Evolutionary conservation across 1,140 invertebrate species (phyloP).

Genomic region (Nebria ingens): DNA sequence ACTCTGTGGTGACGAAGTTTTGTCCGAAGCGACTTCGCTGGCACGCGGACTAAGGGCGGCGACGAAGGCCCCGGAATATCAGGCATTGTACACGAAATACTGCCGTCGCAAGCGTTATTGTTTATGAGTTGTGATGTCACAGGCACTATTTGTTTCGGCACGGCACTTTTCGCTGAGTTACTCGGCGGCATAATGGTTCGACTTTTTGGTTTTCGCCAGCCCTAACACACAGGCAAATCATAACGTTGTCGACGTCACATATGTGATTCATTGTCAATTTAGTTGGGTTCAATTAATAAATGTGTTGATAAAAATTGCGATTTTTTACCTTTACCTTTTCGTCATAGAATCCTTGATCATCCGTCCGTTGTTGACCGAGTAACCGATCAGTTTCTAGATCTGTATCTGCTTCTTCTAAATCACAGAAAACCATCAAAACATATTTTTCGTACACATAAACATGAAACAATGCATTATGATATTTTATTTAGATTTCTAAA

Average conservation of each 20-base stretch:
- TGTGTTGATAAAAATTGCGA: too few relatives aligned
- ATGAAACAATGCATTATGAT: neutral
- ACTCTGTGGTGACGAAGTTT: constrained; percentile 43
- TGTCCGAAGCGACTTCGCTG: constrained; percentile 34
- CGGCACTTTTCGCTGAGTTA: constrained; percentile 39
- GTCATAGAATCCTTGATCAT: constrained; percentile 84
- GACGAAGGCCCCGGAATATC: constrained; percentile 34
- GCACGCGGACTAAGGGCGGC: constrained; percentile 35
- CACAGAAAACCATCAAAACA: constrained; percentile 13
- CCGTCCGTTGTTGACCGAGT: constrained; percentile 77
- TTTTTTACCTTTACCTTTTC: constrained; percentile 51
- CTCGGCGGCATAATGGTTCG: constrained; percentile 57
- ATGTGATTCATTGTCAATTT: too few relatives aligned
- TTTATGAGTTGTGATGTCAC: neutral
- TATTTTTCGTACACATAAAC: neutral
- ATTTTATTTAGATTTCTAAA: neutral
- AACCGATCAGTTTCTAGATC: constrained; percentile 83
- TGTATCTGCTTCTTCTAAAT: constrained; percentile 70
- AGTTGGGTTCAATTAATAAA: too few relatives aligned
- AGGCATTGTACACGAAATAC: constrained; percentile 21
- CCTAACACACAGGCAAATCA: too few relatives aligned
- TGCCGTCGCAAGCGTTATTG: constrained; percentile 31
- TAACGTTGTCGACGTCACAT: too few relatives aligned
- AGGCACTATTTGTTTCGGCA: constrained; percentile 43
- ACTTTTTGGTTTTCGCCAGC: constrained; percentile 65